Percentiles rank a stretch among this genome's conserved stretches.
Conservation (phyloP, 2,113 vertebrate genomes). For the Solea solea region DNA sequence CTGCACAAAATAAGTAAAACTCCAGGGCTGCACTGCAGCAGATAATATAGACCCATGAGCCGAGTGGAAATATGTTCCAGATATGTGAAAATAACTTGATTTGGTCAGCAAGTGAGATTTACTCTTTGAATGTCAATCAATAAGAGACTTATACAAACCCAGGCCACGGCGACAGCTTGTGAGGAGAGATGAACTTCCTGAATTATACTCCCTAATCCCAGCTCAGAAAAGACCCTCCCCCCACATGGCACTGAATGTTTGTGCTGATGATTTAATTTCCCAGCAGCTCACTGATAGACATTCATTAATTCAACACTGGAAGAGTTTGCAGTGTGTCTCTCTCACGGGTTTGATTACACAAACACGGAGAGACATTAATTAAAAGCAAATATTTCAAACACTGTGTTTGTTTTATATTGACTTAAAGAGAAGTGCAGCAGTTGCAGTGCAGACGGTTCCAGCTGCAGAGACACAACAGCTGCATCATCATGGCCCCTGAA, state of each 20-base stretch:
- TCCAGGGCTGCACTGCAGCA: conserved; percentile 14
- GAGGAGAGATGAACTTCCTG: conserved; percentile 2
- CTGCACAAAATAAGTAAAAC: not conserved
- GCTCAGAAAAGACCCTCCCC: not conserved
- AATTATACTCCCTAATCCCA: conserved; percentile 9
- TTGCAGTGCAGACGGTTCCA: not conserved
- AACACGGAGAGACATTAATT: no score
- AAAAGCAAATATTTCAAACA: not conserved
- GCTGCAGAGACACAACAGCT: conserved; percentile 20
- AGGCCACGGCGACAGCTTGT: conserved; percentile 6
- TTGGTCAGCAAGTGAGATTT: conserved; percentile 14
- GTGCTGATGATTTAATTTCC: no score
- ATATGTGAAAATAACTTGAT: conserved; percentile 16
- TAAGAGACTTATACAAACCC: not conserved
- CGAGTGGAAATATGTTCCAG: not conserved
- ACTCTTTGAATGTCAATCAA: conserved; percentile 32
- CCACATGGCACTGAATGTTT: no score
- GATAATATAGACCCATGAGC: conserved; percentile 16
- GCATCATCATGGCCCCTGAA: conserved; percentile 9
- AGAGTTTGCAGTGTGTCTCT: no score
- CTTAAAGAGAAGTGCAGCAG: not conserved
- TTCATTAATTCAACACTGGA: no score
- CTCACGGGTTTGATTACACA: no score
- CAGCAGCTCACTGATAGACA: no score
- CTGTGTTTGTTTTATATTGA: not conserved